Percentiles rank a stretch among this genome's conserved stretches.
These are phyloP conservation scores for Hyperoodon ampullatus DNA, from an alignment of 2,113 vertebrate genomes.

Conservation along the genomic window DNA sequence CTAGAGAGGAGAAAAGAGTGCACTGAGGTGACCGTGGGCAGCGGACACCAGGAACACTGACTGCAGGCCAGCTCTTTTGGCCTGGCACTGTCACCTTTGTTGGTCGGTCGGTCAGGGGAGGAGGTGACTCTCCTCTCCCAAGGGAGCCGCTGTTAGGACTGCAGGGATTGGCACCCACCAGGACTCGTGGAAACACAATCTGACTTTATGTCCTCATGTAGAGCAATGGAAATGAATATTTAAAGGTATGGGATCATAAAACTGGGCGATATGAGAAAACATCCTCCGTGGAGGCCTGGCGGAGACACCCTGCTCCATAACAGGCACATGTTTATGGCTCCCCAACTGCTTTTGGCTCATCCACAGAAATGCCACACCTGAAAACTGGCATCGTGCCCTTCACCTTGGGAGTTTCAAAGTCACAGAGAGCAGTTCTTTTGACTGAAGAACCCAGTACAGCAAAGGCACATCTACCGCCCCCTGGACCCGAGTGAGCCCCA, in stretches of 20 bases:
- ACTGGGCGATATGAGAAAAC: slow-evolving; percentile 23
- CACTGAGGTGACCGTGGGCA: background rate
- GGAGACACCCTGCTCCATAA: background rate
- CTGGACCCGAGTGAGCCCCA: fast-evolving
- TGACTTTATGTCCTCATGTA: slow-evolving; percentile 44
- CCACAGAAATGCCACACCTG: slow-evolving; percentile 17
- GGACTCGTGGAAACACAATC: background rate
- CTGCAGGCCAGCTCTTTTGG: background rate
- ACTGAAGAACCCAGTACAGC: background rate
- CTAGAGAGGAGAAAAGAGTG: background rate
- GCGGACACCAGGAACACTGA: background rate
- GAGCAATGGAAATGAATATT: slow-evolving; percentile 65
- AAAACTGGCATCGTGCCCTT: slow-evolving; percentile 22
- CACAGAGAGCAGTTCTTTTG: background rate
- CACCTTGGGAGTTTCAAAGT: slow-evolving; percentile 38
- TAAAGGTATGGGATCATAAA: slow-evolving; percentile 66
- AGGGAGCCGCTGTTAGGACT: background rate
- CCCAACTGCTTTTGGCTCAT: slow-evolving; percentile 6
- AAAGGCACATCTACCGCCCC: fast-evolving
- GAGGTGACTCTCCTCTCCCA: background rate
- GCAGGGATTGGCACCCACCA: background rate
- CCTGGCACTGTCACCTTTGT: background rate
- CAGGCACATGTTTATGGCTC: background rate
- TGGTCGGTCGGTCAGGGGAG: fast-evolving
- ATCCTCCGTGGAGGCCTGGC: background rate